phyloP scores from a whole-genome alignment of 2,888 invertebrate species.

The Tenthredo livida region DNA sequence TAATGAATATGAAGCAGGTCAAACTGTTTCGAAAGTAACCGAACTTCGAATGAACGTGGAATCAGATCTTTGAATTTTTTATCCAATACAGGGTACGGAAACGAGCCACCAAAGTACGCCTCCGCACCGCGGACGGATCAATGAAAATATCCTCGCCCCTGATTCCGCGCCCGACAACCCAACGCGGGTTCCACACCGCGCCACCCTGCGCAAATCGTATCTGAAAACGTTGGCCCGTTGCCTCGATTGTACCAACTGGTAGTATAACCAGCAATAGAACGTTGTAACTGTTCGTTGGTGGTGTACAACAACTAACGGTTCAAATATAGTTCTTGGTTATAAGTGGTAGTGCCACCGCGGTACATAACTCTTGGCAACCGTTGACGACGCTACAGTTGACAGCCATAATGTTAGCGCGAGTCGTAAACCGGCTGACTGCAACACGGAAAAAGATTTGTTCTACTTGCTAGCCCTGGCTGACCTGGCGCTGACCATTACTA shows the following conservation, averaged over 20 bases:
- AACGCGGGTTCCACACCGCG: conserved; percentile 69
- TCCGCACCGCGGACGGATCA: conserved; percentile 74
- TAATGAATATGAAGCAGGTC: neutral
- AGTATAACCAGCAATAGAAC: conserved; percentile 35
- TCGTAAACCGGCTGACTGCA: conserved; percentile 2
- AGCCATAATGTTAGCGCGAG: conserved; percentile 27
- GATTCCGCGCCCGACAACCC: conserved; percentile 64
- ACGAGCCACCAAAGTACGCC: conserved; percentile 66
- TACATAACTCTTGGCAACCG: conserved; percentile 41
- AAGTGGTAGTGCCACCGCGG: conserved; percentile 13
- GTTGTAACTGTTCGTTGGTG: conserved; percentile 25
- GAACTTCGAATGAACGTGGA: conserved; percentile 10
- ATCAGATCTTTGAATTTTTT: conserved; percentile 49
- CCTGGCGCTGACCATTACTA: conserved; percentile 26
- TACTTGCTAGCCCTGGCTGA: conserved; percentile 28
- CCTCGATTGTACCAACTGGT: conserved; percentile 50
- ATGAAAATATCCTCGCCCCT: conserved; percentile 73
- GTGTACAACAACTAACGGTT: conserved; percentile 35
- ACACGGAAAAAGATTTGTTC: conserved; percentile 1
- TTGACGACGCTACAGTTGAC: conserved; percentile 26
- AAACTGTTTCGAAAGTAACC: neutral
- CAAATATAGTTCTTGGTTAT: conserved; percentile 37
- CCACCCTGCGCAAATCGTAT: conserved; percentile 62
- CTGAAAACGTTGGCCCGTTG: conserved; percentile 62
- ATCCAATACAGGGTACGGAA: conserved; percentile 64